These are phyloP conservation scores for Plutomurus gul DNA, from an alignment of 1,140 invertebrate genomes.

Conservation along the genomic window DNA sequence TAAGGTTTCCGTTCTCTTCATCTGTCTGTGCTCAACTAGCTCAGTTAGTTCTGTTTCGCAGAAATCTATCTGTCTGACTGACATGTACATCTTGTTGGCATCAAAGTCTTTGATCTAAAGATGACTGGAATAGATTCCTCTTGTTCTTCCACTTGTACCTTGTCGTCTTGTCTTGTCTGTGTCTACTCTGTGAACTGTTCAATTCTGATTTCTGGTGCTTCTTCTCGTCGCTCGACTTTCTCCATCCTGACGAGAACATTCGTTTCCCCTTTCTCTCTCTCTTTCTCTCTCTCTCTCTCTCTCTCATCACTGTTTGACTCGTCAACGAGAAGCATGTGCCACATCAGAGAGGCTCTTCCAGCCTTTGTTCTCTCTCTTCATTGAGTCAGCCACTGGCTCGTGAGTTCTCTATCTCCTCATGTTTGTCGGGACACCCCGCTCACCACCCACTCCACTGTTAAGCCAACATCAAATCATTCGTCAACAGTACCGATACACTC, in stretches of 20 bases:
- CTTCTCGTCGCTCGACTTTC: neutral
- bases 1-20: conserved; percentile 14
- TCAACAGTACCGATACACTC: too few relatives aligned
- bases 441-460: too few relatives aligned
- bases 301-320: neutral
- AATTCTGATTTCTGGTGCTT: neutral
- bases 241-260: conserved; percentile 6
- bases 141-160: conserved; percentile 25
- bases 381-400: too few relatives aligned
- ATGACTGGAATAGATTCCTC: conserved; percentile 22
- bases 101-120: conserved; percentile 29
- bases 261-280: neutral
- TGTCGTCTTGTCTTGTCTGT: neutral
- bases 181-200: neutral
- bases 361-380: too few relatives aligned
- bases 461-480: too few relatives aligned
- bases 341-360: too few relatives aligned
- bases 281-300: neutral
- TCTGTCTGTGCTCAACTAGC: neutral
- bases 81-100: conserved; percentile 17
- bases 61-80: conserved; percentile 15
- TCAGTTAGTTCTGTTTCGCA: neutral
- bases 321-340: too few relatives aligned
- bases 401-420: too few relatives aligned
- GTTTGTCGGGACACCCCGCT: too few relatives aligned